phyloP scores from a whole-genome alignment of 2,888 invertebrate species.

The Aphodius sticticus region DNA sequence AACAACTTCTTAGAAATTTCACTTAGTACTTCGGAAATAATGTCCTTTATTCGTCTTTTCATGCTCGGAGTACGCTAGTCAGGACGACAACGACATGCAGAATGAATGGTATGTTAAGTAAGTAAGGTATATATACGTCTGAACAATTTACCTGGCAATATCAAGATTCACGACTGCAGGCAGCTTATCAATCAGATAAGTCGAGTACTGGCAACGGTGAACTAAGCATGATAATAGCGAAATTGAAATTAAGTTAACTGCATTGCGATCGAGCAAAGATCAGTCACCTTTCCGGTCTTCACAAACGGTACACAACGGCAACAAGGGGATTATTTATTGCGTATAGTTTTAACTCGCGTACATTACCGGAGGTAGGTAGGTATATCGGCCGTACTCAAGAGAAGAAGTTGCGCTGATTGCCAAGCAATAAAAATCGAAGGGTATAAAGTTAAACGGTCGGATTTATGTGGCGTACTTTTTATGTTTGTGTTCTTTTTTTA shows the following conservation, averaged over 20 bases:
- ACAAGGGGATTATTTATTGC: not conserved
- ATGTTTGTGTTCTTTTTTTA: not conserved
- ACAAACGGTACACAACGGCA: not conserved
- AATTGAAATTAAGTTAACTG: conserved; percentile 4
- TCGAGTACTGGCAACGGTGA: not conserved
- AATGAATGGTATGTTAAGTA: not conserved
- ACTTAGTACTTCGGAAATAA: not conserved
- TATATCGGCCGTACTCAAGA: not conserved
- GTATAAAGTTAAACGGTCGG: not conserved
- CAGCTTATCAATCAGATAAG: not conserved
- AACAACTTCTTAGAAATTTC: not conserved
- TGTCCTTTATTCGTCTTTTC: not conserved
- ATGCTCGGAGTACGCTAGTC: not conserved
- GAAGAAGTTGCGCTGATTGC: conserved; percentile 4
- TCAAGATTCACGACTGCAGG: not conserved
- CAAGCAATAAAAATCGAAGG: not conserved
- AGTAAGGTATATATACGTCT: not conserved
- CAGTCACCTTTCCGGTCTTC: not conserved
- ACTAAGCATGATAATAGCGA: not conserved
- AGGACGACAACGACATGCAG: not conserved
- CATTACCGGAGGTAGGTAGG: not conserved
- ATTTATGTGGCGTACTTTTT: not conserved
- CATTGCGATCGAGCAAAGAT: not conserved
- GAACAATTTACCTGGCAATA: not conserved
- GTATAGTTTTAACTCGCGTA: not conserved